A percentile compares a stretch with the other conserved stretches of the same genome.
phyloP scores from a whole-genome alignment of 1,140 invertebrate species.

The Drosophila ironensis region DNA sequence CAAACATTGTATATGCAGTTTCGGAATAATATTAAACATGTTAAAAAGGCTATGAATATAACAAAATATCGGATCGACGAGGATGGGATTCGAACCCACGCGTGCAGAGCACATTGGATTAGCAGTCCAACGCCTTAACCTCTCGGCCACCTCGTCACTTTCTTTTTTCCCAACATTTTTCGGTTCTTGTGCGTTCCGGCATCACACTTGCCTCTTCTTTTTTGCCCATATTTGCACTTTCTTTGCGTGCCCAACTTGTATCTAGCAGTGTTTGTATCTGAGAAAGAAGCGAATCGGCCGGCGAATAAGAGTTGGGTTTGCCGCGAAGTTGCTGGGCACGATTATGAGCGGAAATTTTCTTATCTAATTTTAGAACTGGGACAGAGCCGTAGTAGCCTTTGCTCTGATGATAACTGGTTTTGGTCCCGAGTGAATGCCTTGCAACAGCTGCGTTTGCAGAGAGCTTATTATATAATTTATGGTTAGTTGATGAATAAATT shows the following conservation, averaged over 20 bases:
- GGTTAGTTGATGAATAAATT: slow-evolving; percentile 39
- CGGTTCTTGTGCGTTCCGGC: not conserved
- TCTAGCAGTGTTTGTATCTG: not conserved
- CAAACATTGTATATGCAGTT: no score
- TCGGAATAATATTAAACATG: no score
- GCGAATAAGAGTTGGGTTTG: slow-evolving; percentile 1
- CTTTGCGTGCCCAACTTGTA: not conserved
- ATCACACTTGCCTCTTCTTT: not conserved
- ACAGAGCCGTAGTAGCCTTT: slow-evolving; percentile 14
- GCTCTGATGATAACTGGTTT: slow-evolving; percentile 34
- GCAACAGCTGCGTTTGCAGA: slow-evolving; percentile 34
- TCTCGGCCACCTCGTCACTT: slow-evolving; percentile 92
- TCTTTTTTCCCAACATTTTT: slow-evolving; percentile 7
- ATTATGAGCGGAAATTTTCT: slow-evolving; percentile 35
- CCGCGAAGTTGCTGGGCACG: slow-evolving; percentile 2
- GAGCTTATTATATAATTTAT: slow-evolving; percentile 40
- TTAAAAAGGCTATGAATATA: no score
- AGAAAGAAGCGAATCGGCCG: not conserved
- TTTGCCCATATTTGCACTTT: slow-evolving; percentile 10
- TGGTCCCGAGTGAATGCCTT: slow-evolving; percentile 5
- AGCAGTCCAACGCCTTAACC: slow-evolving; percentile 95
- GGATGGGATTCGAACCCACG: slow-evolving; percentile 95
- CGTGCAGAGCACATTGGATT: slow-evolving; percentile 88
- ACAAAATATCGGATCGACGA: slow-evolving; percentile 84
- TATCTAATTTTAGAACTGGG: slow-evolving; percentile 44